Conservation (phyloP, 2,113 vertebrate genomes). For the Pangasianodon gigas region DNA sequence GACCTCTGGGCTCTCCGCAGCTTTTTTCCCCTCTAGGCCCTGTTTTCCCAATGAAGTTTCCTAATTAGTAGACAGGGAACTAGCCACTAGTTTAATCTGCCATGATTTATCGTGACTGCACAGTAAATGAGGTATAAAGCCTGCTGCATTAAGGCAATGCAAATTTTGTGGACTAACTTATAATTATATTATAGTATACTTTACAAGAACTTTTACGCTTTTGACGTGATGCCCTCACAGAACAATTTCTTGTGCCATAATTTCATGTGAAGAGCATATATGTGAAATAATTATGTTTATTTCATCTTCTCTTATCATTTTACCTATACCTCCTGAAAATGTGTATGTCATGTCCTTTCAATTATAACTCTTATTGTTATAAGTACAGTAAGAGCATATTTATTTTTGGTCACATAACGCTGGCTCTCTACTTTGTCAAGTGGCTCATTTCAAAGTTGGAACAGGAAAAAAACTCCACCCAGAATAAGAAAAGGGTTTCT, state of each 20-base stretch:
- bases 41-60: constrained; percentile 68
- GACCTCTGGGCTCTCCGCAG: constrained; percentile 65
- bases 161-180: constrained; percentile 29
- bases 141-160: constrained; percentile 29
- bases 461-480: background rate
- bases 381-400: constrained; percentile 24
- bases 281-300: constrained; percentile 1
- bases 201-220: background rate
- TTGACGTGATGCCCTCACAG: background rate
- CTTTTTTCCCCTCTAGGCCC: constrained; percentile 65
- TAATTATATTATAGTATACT: constrained; percentile 39
- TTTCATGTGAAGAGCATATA: background rate
- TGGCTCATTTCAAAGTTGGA: constrained; percentile 17
- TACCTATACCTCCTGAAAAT: constrained; percentile 1
- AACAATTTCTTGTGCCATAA: background rate
- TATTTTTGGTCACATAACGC: constrained; percentile 10
- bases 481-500: background rate
- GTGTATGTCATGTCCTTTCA: background rate
- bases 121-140: constrained; percentile 52
- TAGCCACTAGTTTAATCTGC: constrained; percentile 61
- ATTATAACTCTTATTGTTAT: constrained; percentile 7
- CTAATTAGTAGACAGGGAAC: constrained; percentile 69
- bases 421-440: background rate
- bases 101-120: constrained; percentile 59
- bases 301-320: constrained; percentile 9